Evolutionary conservation across 2,888 invertebrate species (phyloP).

Genomic region (Cerastoderma edule): DNA sequence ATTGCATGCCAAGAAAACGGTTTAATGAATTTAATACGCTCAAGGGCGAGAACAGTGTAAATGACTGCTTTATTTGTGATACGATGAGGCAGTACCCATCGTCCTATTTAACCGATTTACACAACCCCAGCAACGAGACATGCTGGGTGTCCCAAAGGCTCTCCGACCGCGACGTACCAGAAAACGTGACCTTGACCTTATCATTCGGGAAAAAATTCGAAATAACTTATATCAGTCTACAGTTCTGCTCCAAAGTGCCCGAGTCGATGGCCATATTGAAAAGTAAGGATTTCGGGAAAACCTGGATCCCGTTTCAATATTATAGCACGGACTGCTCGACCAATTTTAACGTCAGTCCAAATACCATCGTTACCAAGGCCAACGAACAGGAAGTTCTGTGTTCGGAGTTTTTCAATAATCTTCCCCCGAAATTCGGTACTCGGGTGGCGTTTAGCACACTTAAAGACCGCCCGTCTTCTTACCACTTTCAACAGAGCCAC

Average conservation of each 20-base stretch:
- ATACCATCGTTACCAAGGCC: constrained; percentile 94
- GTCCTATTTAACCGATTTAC: constrained; percentile 95
- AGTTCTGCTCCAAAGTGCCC: constrained; percentile 96
- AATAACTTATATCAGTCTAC: constrained; percentile 97
- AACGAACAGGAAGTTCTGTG: constrained; percentile 99
- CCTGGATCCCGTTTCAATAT: constrained; percentile 99
- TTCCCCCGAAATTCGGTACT: constrained; percentile 80
- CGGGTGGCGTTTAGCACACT: constrained; percentile 97
- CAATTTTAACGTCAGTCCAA: constrained; percentile 94
- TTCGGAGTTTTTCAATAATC: constrained; percentile 90
- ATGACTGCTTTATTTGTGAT: constrained; percentile 91
- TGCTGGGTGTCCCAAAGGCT: constrained; percentile 95
- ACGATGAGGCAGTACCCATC: constrained; percentile 90
- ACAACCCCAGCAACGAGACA: constrained; percentile 98
- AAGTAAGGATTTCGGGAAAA: constrained; percentile 97
- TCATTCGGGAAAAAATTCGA: constrained; percentile 98
- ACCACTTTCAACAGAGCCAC: constrained; percentile 97
- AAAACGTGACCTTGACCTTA: constrained; percentile 95
- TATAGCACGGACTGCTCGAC: constrained; percentile 96
- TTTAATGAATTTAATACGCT: constrained; percentile 68
- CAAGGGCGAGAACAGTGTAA: constrained; percentile 32
- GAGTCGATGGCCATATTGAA: constrained; percentile 99
- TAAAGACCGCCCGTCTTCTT: constrained; percentile 95
- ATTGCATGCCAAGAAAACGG: constrained; percentile 80
- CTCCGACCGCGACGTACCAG: constrained; percentile 89